A percentile compares a stretch with the other conserved stretches of the same genome.
Conservation (phyloP, 2,797 vertebrate genomes). For the Gymnoscopelus braueri region DNA sequence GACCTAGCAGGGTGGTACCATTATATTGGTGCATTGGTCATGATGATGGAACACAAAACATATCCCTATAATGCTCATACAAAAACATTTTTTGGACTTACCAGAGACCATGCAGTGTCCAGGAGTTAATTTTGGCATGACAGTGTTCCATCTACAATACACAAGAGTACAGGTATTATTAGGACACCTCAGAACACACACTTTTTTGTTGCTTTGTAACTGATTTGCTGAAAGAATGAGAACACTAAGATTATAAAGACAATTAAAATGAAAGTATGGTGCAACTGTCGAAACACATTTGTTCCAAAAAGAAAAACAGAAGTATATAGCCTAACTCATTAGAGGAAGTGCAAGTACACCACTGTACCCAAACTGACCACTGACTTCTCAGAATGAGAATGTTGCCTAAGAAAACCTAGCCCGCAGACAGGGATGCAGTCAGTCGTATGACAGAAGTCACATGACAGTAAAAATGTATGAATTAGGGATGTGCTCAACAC, state of each 20-base stretch:
- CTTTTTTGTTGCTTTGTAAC: not conserved
- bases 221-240: too few relatives aligned
- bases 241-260: too few relatives aligned
- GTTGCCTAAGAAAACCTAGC: conserved; percentile 14
- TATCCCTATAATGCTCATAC: not conserved
- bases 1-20: not conserved
- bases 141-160: conserved; percentile 77
- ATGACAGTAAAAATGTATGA: too few relatives aligned
- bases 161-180: not conserved
- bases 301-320: too few relatives aligned
- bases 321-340: too few relatives aligned
- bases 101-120: conserved; percentile 86
- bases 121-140: conserved; percentile 72
- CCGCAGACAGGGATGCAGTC: not conserved
- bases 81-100: conserved; percentile 44
- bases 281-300: too few relatives aligned
- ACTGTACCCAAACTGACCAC: too few relatives aligned
- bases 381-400: too few relatives aligned
- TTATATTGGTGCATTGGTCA: not conserved
- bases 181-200: conserved; percentile 1
- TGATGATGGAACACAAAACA: not conserved
- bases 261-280: too few relatives aligned
- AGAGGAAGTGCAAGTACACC: too few relatives aligned
- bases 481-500: too few relatives aligned
- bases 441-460: too few relatives aligned